phyloP scores from a whole-genome alignment of 2,113 vertebrate genomes.

The Caloenas nicobarica region DNA sequence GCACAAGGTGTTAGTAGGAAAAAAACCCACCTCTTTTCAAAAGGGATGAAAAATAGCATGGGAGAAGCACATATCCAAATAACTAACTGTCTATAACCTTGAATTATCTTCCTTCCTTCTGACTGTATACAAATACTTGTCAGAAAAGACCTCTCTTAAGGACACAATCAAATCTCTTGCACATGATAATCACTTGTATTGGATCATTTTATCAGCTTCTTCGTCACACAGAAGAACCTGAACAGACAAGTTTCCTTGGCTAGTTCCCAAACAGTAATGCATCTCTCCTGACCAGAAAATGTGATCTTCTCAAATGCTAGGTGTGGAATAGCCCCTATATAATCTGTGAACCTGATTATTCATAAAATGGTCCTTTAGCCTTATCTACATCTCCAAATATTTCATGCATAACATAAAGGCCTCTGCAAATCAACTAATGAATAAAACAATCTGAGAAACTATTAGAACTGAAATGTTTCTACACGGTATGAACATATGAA shows the following conservation, averaged over 20 bases:
- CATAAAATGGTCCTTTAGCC: neutral
- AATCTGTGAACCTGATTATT: neutral
- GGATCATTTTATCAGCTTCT: neutral
- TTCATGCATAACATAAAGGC: neutral
- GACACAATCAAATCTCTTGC: neutral
- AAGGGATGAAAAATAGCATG: neutral
- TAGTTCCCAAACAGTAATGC: neutral
- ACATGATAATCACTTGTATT: neutral
- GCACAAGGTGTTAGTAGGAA: neutral
- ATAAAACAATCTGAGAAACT: neutral
- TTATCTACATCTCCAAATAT: neutral
- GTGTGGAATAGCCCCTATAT: neutral
- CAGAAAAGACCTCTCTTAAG: conserved; percentile 32
- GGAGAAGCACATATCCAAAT: neutral
- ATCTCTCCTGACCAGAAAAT: neutral
- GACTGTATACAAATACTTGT: neutral
- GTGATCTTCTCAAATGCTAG: neutral
- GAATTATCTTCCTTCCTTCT: conserved; percentile 9
- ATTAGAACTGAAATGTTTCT: neutral
- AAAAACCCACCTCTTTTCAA: neutral
- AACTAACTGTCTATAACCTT: conserved; percentile 32
- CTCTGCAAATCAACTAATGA: neutral
- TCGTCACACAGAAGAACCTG: neutral
- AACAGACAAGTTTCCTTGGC: neutral
- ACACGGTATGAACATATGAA: neutral